These are phyloP conservation scores for Drosophila acutilabella DNA, from an alignment of 2,888 invertebrate species.

Conservation along the genomic window DNA sequence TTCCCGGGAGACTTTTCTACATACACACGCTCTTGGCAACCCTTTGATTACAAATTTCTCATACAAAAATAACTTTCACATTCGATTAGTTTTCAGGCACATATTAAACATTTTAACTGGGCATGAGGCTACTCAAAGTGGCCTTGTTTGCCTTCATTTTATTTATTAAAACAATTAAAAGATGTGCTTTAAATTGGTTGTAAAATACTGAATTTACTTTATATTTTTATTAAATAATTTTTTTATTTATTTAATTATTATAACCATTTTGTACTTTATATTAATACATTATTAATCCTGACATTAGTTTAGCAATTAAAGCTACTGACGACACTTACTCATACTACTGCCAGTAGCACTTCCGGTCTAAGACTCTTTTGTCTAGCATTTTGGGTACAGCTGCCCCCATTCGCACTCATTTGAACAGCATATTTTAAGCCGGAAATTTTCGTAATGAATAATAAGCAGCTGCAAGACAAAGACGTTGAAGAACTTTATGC, in stretches of 20 bases:
- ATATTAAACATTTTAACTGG: background rate
- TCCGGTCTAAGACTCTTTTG: background rate
- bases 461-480: background rate
- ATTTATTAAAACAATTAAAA: no score
- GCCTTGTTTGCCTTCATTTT: no score
- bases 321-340: background rate
- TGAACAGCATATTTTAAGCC: constrained; percentile 1
- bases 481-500: background rate
- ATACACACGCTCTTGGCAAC: constrained; percentile 9
- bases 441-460: background rate
- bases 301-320: no score
- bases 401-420: constrained; percentile 1
- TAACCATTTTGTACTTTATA: no score
- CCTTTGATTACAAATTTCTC: constrained; percentile 30
- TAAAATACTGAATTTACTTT: no score
- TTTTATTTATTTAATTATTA: no score
- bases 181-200: no score
- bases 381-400: background rate
- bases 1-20: constrained; percentile 16
- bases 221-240: no score
- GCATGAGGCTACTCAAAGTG: no score
- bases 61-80: constrained; percentile 7
- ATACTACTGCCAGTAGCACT: background rate
- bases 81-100: constrained; percentile 20
- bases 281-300: no score